phyloP scores from a whole-genome alignment of 2,888 invertebrate genomes.

The Unio delphinus region DNA sequence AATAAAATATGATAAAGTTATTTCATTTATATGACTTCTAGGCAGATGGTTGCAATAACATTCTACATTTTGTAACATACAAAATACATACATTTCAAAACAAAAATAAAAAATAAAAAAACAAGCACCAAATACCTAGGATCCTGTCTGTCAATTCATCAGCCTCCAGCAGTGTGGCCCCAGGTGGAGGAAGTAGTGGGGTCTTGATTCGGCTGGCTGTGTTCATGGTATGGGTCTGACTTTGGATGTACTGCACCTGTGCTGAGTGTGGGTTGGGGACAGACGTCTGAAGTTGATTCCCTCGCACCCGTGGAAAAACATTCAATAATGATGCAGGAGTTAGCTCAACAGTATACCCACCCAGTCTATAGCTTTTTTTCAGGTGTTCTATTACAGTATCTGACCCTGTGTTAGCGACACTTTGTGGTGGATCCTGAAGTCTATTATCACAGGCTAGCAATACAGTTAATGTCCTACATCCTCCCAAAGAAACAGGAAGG shows the following conservation, averaged over 20 bases:
- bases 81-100: not conserved
- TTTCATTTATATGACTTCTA: not conserved
- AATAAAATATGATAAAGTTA: too few relatives aligned
- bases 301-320: slow-evolving; percentile 65
- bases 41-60: not conserved
- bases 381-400: slow-evolving; percentile 58
- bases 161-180: slow-evolving; percentile 60
- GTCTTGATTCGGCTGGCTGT: slow-evolving; percentile 69
- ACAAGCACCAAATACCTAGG: slow-evolving; percentile 51
- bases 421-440: slow-evolving; percentile 63
- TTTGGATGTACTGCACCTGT: slow-evolving; percentile 68
- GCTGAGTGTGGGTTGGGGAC: slow-evolving; percentile 68
- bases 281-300: slow-evolving; percentile 65
- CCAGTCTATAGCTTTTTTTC: slow-evolving; percentile 46
- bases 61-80: not conserved
- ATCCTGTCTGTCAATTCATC: slow-evolving; percentile 66
- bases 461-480: slow-evolving; percentile 52
- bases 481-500: slow-evolving; percentile 65
- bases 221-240: slow-evolving; percentile 69
- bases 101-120: not conserved
- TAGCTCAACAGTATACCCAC: slow-evolving; percentile 18
- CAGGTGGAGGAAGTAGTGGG: slow-evolving; percentile 67
- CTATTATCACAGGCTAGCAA: slow-evolving; percentile 63
- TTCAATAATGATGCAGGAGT: slow-evolving; percentile 42
- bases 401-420: slow-evolving; percentile 66